Percentiles rank a stretch among this genome's conserved stretches.
phyloP scores from a whole-genome alignment of 1,140 invertebrate species.

The Drosophila pandora region DNA sequence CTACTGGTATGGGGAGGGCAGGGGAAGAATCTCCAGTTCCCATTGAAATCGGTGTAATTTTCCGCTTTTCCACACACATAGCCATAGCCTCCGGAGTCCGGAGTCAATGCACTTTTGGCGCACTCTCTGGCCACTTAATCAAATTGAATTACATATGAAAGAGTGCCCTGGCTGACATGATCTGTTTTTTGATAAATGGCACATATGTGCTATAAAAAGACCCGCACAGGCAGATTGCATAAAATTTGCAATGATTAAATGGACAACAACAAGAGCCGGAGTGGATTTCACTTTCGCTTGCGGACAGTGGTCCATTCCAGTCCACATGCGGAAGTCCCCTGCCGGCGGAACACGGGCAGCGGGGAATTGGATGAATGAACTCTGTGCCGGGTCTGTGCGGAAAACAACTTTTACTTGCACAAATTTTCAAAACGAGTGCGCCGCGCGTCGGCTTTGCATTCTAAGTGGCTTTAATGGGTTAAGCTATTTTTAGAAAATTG shows the following conservation, averaged over 20 bases:
- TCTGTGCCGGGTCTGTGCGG: conserved; percentile 21
- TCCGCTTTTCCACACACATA: conserved; percentile 20
- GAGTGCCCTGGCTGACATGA: conserved; percentile 29
- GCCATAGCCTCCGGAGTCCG: not conserved
- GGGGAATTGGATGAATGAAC: conserved; percentile 73
- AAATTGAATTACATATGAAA: conserved; percentile 44
- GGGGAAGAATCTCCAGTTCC: not conserved
- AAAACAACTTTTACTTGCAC: conserved; percentile 43
- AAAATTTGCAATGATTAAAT: conserved; percentile 81
- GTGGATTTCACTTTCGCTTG: conserved; percentile 64
- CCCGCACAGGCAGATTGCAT: conserved; percentile 69
- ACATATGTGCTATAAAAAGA: conserved; percentile 67
- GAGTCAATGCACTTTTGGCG: conserved; percentile 73
- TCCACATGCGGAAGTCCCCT: conserved; percentile 62
- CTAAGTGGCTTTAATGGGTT: conserved; percentile 71
- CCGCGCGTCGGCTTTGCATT: conserved; percentile 39
- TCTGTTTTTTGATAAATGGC: conserved; percentile 66
- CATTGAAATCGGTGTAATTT: conserved; percentile 15
- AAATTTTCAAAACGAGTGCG: conserved; percentile 4
- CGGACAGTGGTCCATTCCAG: too few species aligned
- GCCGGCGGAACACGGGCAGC: conserved; percentile 6
- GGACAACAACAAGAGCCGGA: conserved; percentile 43
- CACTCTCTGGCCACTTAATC: conserved; percentile 43
- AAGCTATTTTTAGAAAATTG: conserved; percentile 70
- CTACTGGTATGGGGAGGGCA: not conserved